Percentiles rank a stretch among this genome's conserved stretches.
phyloP scores from a whole-genome alignment of 2,113 vertebrate species.

The Heloderma charlesbogerti region DNA sequence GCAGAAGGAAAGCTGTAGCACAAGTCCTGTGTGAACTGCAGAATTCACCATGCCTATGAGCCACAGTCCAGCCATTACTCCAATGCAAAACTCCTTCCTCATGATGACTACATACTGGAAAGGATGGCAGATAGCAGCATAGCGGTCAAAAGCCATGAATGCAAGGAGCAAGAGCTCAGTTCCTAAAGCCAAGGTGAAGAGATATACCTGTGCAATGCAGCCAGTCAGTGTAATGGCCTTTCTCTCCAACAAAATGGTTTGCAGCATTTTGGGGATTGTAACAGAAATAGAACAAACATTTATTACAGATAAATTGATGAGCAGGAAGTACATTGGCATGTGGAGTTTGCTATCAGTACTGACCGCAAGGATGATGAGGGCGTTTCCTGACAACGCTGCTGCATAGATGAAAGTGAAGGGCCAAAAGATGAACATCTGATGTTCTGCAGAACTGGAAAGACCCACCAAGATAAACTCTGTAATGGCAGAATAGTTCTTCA shows the following conservation, averaged over 20 bases:
- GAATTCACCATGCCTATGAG: constrained; percentile 42
- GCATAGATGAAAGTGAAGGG: constrained; percentile 12
- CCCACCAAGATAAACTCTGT: constrained; percentile 13
- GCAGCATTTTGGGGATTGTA: constrained; percentile 60
- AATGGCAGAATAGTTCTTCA: constrained; percentile 4
- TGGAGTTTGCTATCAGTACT: background rate
- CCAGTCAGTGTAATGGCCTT: constrained; percentile 37
- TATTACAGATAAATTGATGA: constrained; percentile 27
- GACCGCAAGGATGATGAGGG: constrained; percentile 13
- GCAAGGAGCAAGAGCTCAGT: constrained; percentile 54
- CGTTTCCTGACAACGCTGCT: constrained; percentile 2
- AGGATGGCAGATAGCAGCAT: constrained; percentile 59
- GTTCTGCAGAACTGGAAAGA: background rate
- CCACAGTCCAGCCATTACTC: constrained; percentile 25
- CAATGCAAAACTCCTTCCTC: constrained; percentile 44
- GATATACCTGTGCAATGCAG: constrained; percentile 55
- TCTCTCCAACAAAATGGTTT: constrained; percentile 40
- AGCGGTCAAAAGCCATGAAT: constrained; percentile 64
- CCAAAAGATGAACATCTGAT: constrained; percentile 19
- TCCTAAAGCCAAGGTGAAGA: constrained; percentile 51
- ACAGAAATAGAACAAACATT: constrained; percentile 53
- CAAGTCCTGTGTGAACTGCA: constrained; percentile 40
- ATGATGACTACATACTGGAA: constrained; percentile 55
- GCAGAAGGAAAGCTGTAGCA: constrained; percentile 62
- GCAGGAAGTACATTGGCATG: constrained; percentile 32